Conservation (phyloP, 2,113 vertebrate species). For the Aramus guarauna region DNA sequence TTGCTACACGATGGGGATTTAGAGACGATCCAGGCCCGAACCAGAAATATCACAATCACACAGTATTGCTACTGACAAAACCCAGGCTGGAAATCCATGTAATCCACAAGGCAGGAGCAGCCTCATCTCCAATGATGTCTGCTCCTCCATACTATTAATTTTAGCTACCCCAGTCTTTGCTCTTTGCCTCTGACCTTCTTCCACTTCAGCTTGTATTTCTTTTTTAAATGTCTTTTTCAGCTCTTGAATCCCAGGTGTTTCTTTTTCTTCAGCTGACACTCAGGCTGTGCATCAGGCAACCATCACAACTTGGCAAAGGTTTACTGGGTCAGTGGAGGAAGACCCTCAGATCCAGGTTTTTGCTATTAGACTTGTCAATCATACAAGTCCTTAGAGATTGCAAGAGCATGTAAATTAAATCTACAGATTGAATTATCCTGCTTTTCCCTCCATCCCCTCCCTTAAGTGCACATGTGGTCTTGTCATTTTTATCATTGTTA, state of each 20-base stretch:
- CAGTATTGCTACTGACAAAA: not conserved
- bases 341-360: conserved; percentile 21
- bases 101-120: not conserved
- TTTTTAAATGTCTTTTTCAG: conserved; percentile 16
- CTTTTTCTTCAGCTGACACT: conserved; percentile 46
- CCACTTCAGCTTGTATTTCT: not conserved
- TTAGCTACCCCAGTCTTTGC: not conserved
- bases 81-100: not conserved
- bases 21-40: not conserved
- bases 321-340: conserved; percentile 32
- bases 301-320: conserved; percentile 36
- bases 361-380: conserved; percentile 49
- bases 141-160: not conserved
- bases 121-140: not conserved
- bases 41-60: not conserved
- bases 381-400: not conserved
- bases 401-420: conserved; percentile 22
- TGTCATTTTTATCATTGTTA: conserved; percentile 18
- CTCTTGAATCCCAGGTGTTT: conserved; percentile 47
- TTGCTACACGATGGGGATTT: not conserved
- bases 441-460: not conserved
- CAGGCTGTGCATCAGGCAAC: conserved; percentile 15
- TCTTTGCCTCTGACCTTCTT: not conserved
- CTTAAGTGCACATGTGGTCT: not conserved
- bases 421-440: not conserved